Base-by-base conservation (phyloP, 1,140 invertebrate genomes). In the Episyrphus balteatus region DNA sequence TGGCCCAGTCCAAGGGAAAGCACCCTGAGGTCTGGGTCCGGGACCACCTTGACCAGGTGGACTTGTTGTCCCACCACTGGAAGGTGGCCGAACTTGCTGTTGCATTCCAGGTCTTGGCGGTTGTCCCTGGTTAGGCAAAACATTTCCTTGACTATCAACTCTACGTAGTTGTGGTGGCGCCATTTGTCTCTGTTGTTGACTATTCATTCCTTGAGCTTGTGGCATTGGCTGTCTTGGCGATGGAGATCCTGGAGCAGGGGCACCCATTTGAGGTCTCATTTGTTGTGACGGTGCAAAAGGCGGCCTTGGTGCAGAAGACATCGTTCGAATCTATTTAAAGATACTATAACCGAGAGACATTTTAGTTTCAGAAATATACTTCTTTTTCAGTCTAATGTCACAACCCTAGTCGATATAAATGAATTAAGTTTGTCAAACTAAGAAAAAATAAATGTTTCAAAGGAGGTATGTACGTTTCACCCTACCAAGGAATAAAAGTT, bases 111-210 rank as follows among this genome's bases (percentile, higher is more conserved):
- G 48, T 1, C 56, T 44, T 36, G 50, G 53, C 6, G 49, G 53
- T 3, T 57, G 57, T 17, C 51, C 51, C 2, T 56, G 59, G 13
- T 57, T 61, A 56, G 63, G 58, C 0, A 66, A 49, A 50, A 66
- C 21, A 34, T 66, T 66, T 52, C 51, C 62, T 44, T 60, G 59
- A 51, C 63, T 66, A 44, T 70, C 63, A 39, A 54, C 61, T 7
- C 46, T 50, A n/a, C 63, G 54, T 43, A 66, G 37, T 6, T 59
- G 63, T 40, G 30, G 51, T 44, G 51, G 59, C 33, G 11, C 9
- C 15, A 15, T 31, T 32, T 33, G n/a, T 14, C 10, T 26, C n/a
- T n/a, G n/a, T 14, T 37, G 44, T 17, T 30, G 44, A 18, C n/a
- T 19, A 36, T 42, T 8, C 13, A 18, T 26, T n/a, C 12, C 3